Conservation (phyloP, 1,140 invertebrate species). For the Aphelenchoides besseyi region DNA sequence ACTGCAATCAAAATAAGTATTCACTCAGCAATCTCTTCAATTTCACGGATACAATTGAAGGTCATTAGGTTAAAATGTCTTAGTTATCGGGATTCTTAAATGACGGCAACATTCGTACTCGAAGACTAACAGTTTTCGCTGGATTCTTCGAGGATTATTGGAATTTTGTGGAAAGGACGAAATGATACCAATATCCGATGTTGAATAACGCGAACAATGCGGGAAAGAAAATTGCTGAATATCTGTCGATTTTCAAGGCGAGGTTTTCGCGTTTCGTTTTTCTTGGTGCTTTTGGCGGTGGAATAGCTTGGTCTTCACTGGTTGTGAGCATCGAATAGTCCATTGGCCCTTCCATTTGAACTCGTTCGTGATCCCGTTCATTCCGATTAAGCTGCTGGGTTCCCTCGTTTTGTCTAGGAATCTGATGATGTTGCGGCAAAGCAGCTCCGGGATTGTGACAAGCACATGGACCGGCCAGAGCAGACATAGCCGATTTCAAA, state of each 20-base stretch:
- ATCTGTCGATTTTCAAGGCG: conserved; percentile 60
- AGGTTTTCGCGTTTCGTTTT: conserved; percentile 45
- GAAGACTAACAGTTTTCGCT: no score
- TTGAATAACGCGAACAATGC: conserved; percentile 64
- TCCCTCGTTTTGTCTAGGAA: neutral
- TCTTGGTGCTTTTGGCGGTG: conserved; percentile 11
- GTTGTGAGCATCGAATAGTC: conserved; percentile 9
- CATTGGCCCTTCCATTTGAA: conserved; percentile 17
- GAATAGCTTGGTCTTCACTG: conserved; percentile 42
- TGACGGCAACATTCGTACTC: no score
- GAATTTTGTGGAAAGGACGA: no score
- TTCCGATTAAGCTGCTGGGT: conserved; percentile 10
- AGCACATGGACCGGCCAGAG: conserved; percentile 39
- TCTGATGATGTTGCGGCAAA: neutral
- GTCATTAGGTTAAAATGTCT: no score
- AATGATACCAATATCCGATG: conserved; percentile 22
- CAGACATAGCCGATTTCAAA: conserved; percentile 36
- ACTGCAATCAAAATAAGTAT: no score
- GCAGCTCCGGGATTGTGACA: conserved; percentile 26
- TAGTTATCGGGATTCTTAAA: no score
- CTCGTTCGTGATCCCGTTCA: neutral
- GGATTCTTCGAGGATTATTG: no score
- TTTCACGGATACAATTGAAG: no score
- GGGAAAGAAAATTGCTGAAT: conserved; percentile 64
- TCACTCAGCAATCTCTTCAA: no score